Base-by-base conservation (phyloP, 2,888 invertebrate species). In the Hydroisotoma schaefferi region DNA sequence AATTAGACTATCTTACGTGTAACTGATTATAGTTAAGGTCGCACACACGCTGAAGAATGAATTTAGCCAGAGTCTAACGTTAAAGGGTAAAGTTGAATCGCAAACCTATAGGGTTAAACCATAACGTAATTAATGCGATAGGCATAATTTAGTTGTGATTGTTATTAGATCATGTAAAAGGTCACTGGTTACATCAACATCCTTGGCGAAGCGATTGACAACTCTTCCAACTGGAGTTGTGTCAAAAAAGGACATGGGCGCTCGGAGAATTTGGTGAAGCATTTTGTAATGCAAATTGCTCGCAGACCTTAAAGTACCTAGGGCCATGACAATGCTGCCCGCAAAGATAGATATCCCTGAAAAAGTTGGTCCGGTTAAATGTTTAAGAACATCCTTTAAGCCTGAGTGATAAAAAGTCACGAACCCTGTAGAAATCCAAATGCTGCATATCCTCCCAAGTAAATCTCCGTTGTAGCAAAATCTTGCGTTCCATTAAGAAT, bases 351-450 rank as follows among this genome's bases (percentile, higher is more conserved):
- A 26, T 6, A 49, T 6, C 8, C 28, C 49, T 49, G 20, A 18
- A 46, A 23, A 8, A 46, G 20, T n/a, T n/a, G n/a, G n/a, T n/a
- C n/a, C n/a, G n/a, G n/a, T n/a, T n/a, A n/a, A n/a, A n/a, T n/a
- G n/a, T n/a, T n/a, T n/a, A n/a, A n/a, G n/a, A n/a, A n/a, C n/a
- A n/a, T n/a, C n/a, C n/a, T n/a, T n/a, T n/a, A n/a, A n/a, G n/a
- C n/a, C n/a, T n/a, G n/a, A n/a, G n/a, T n/a, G n/a, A n/a, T n/a
- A n/a, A n/a, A n/a, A n/a, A n/a, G n/a, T n/a, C n/a, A n/a, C n/a
- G 82, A 84, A 92, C 92, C 90, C 86, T 93, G 93, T 61, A 88
- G 88, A 67, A 87, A 79, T 68, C 93, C 93, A 64, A 94, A 83
- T 26, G 85, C 90, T 65, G 90, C 92, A 77, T 93, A 94, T 18